These are phyloP conservation scores for Odontesthes bonariensis DNA, from an alignment of 2,113 vertebrate species.

Conservation along the genomic window DNA sequence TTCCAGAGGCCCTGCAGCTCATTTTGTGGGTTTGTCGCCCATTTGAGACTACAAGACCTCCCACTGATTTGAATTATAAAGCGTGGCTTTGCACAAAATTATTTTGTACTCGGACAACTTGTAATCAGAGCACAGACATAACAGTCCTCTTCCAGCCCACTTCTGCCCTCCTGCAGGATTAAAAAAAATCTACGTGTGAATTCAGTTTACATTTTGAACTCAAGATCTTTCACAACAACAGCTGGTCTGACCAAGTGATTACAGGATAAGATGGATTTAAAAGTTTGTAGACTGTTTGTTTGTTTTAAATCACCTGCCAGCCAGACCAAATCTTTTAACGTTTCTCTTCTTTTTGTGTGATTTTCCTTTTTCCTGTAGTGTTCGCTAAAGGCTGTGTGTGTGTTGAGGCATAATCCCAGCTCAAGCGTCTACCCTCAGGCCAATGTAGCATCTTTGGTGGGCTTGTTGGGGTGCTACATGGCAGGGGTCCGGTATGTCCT, in stretches of 20 bases:
- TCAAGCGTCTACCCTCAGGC: constrained; percentile 82
- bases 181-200: constrained; percentile 28
- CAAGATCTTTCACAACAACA: constrained; percentile 6
- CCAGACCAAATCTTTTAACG: background rate
- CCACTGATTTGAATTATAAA: constrained; percentile 24
- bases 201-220: constrained; percentile 26
- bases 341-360: background rate
- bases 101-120: constrained; percentile 43
- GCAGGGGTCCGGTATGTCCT: constrained; percentile 87
- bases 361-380: constrained; percentile 33
- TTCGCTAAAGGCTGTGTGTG: constrained; percentile 87
- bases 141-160: constrained; percentile 35
- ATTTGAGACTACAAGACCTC: constrained; percentile 47
- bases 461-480: constrained; percentile 90
- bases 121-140: constrained; percentile 63
- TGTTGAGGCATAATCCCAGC: constrained; percentile 87
- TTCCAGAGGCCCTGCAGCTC: constrained; percentile 42
- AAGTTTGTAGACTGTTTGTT: constrained; percentile 3
- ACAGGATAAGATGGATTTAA: background rate
- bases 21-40: constrained; percentile 39
- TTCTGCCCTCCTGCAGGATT: constrained; percentile 7
- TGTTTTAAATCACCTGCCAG: background rate
- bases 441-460: constrained; percentile 83
- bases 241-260: background rate
- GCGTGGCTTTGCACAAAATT: constrained; percentile 14